Base-by-base conservation (phyloP, 2,888 invertebrate species). In the Ryuthela nishihirai region DNA sequence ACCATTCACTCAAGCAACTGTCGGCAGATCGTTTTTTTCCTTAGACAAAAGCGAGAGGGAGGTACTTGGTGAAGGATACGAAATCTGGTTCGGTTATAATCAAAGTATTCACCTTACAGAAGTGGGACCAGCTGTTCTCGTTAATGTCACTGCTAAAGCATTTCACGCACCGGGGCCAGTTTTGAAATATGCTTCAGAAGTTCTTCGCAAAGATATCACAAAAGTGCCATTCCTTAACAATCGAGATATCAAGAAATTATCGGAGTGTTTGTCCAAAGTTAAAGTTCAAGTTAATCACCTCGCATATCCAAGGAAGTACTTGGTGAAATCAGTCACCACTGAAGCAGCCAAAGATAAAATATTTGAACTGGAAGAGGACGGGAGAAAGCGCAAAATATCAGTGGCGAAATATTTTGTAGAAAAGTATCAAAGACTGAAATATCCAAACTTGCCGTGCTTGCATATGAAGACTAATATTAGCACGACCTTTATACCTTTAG, bases 51-150 rank as follows among this genome's bases (percentile, higher is more conserved):
- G 23, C 15, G 26, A 43, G 15, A 4, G 2, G 1, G 15, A 15
- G 9, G 10, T 15, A 1, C 1, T 52, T n/a, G 25, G 52, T 10
- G 52, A 24, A 9, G 43, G 52, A 15, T 26, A 40, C 20, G 45
- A 61, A 17, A n/a, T 62, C 1, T 39, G 44, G 20, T 52, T 42
- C 38, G 62, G 62, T 3, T 53, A 62, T 38, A 42, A 41, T 38
- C 54, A 54, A 25, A 45, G 36, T 18, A 34, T 54, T 12, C 47
- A 44, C 6, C 12, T 36, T 21, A 42, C 45, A 15, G 35, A 46
- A 18, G 23, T 26, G 35, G 50, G 54, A 2, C 43, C 43, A 2
- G 32, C 46, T 12, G 26, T 62, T 3, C 21, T 49, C 3, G 35
- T 62, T 5, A 46, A 62, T 40, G 21, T 43, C 36, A 41, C 40